Base-by-base conservation (phyloP, 1,140 invertebrate species). In the Formica exsecta region DNA sequence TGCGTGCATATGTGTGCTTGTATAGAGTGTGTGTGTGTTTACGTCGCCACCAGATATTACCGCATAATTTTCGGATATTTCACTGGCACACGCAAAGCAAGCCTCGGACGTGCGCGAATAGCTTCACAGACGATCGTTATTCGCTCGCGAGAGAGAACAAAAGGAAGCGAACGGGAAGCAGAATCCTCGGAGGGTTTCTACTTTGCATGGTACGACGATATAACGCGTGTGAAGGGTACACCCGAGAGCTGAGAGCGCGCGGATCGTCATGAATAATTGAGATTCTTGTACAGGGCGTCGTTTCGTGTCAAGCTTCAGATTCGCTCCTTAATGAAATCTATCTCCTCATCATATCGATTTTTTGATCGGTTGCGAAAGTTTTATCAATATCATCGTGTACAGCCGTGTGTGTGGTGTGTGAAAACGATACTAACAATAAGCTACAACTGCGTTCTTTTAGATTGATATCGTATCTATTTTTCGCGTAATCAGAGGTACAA, bases 21-120 rank as follows among this genome's bases (percentile, higher is more conserved):
- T 16, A 68, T 29, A 65, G 48, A 48, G 38, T 62, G 51, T 51
- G 25, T 29, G 25, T 44, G 79, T 41, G 79, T 61, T 83, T 83
- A 83, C 87, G 89, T 92, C 87, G 87, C 86, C 89, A 71, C 85
- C 88, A 89, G 88, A 93, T 93, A 93, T 93, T 93, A 92, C 93
- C 88, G 92, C 92, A 93, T 93, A 93, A 93, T 93, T 92, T 93
- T 90, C 19, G 85, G 85, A 93, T 93, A 93, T 92, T 92, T 93
- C 93, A 93, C 86, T 81, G 38, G 77, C 68, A 41, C 68, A 41
- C 74, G 85, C 77, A 91, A 89, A 87, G 86, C 85, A 62, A 61
- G 54, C 75, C 57, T 59, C 44, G 75, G 84, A 71, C 71, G 32
- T 54, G 29, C 41, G 80, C 80, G 66, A 76, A 85, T 84, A 85